Base-by-base conservation (phyloP, 2,113 vertebrate species). In the Dinomys branickii region DNA sequence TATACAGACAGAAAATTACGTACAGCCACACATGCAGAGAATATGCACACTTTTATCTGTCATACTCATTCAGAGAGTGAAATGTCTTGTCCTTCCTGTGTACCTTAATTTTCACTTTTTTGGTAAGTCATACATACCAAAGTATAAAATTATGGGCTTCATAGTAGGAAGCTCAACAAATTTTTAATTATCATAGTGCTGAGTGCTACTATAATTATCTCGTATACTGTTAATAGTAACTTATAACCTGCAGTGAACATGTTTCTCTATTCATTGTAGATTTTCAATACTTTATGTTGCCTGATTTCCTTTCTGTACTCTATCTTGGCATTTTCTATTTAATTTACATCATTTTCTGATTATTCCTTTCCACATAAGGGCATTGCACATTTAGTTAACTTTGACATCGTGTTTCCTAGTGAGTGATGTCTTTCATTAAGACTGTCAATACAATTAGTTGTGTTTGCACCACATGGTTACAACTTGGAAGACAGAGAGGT, bases 111-210 rank as follows among this genome's bases (percentile, higher is more conserved):
- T 90, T 98, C 58, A 94, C 71, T 67, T 96, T 91, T 92, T 97
- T 96, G 47, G 17, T 24, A 30, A 5, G 47, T 90, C 96, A 81
- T 24, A 44, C 84, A 44, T 78, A 82, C 54, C 22, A 47, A 63
- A 61, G 19, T 69, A 89, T 73, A 88, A 97, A 96, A 11, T 0
- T 92, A 73, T 63, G 14, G 54, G 17, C 85, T 98, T 98, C 97
- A 93, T 90, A 94, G 0, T 88, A 85, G 20, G 41, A 16, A 50
- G 44, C 28, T 91, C 96, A 97, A 96, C 93, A 95, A 59, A 88
- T 94, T 50, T 94, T 97, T 94, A 96, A 97, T 94, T 61, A 90
- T 89, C 85, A 87, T 69, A 73, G 6, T 69, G 16, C 96, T 88
- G 78, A 86, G 73, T 93, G 65, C 14, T 59, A 69, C 44, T 78